phyloP scores from a whole-genome alignment of 2,113 vertebrate genomes.

The Triplophysa dalaica region DNA sequence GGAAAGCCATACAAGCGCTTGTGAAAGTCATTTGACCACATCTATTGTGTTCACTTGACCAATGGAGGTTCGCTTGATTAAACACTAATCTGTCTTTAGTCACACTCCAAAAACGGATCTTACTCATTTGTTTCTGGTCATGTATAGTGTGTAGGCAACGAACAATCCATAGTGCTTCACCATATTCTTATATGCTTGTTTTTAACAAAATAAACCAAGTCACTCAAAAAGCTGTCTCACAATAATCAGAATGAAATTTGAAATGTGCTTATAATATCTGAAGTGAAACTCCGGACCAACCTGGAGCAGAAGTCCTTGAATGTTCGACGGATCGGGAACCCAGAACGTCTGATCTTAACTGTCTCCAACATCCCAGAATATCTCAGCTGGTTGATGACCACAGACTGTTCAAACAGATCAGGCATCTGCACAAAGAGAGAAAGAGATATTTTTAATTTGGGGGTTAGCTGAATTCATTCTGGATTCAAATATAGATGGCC shows the following conservation, averaged over 20 bases:
- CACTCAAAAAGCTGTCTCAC: background rate
- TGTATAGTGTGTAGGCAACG: too few species aligned
- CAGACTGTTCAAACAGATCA: conserved; percentile 90
- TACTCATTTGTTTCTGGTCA: too few species aligned
- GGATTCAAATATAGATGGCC: conserved; percentile 26
- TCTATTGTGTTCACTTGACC: too few species aligned
- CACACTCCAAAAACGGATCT: background rate
- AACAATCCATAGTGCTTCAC: too few species aligned
- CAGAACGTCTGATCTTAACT: conserved; percentile 88
- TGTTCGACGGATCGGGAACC: conserved; percentile 87
- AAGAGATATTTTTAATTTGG: background rate
- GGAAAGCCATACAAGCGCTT: too few species aligned
- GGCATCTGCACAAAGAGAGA: conserved; percentile 79
- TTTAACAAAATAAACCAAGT: too few species aligned
- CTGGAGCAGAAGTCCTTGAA: conserved; percentile 92
- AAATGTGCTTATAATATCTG: background rate
- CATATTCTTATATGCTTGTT: too few species aligned
- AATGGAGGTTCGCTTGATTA: too few species aligned
- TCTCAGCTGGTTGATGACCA: conserved; percentile 95
- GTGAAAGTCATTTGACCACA: too few species aligned
- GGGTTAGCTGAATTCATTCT: conserved; percentile 3
- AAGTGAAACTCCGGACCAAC: conserved; percentile 64
- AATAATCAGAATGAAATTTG: background rate
- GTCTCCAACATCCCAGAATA: conserved; percentile 99
- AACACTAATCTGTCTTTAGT: background rate